Evolutionary conservation across 2,888 invertebrate genomes (phyloP).

Genomic region (Nemapogon koenigi): DNA sequence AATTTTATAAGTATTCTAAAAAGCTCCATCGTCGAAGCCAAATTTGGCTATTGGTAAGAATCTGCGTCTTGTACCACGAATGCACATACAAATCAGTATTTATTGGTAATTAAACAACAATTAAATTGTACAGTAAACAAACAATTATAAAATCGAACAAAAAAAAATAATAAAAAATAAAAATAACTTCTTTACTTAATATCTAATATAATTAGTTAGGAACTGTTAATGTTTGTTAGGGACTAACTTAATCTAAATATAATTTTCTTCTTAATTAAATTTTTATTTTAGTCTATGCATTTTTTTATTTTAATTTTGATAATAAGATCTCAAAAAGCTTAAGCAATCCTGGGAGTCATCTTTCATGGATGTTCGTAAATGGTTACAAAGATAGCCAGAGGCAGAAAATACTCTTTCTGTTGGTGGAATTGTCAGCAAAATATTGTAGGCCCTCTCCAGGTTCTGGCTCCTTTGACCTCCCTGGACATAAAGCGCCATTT

Average conservation of each 20-base stretch:
- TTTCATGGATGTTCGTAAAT: neutral
- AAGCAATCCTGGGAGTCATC: constrained; percentile 1
- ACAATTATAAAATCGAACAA: neutral
- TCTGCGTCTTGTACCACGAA: too few species aligned
- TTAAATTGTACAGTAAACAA: neutral
- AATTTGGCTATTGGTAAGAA: too few species aligned
- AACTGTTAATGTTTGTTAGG: neutral
- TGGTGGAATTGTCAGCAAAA: neutral
- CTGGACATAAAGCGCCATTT: neutral
- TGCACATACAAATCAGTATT: too few species aligned
- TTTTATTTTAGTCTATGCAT: neutral
- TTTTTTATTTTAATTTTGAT: constrained; percentile 1
- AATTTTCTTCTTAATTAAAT: neutral
- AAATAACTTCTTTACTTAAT: neutral
- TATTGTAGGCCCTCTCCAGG: neutral
- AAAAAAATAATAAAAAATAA: neutral
- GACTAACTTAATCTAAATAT: neutral
- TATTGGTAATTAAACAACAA: too few species aligned
- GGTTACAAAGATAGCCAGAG: constrained; percentile 1
- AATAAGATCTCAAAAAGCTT: constrained; percentile 1
- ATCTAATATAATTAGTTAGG: neutral
- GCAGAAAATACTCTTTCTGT: constrained; percentile 4
- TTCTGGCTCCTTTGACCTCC: neutral
- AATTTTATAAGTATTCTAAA: too few species aligned
- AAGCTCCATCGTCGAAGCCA: too few species aligned